Evolutionary conservation across 2,113 vertebrate genomes (phyloP), one percentile per base, ranked within the genome.

Genomic region (Aplodontia rufa): DNA sequence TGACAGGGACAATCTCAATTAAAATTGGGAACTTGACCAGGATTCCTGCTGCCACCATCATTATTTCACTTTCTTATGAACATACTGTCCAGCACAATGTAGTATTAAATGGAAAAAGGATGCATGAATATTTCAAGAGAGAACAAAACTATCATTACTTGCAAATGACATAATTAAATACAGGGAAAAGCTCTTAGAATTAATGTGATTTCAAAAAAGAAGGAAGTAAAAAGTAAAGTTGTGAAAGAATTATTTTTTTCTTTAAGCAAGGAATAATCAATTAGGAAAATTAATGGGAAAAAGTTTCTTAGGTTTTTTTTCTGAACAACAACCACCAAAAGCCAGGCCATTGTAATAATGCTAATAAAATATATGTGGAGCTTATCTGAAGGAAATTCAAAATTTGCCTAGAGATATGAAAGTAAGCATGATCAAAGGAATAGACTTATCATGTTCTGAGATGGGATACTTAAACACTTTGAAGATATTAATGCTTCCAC

Each of bases 61-160:
- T 17, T 76, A n/a, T 40, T 42, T 42, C 2, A 9, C 30, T n/a
- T 51, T 32, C 40, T 53, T 20, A 53, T 9, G 66, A 72, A 62
- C 49, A 49, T 8, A 5, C 83, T 40, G 82, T 47, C 72, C 62
- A 42, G 47, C 16, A 49, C 37, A n/a, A 42, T 1, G 35, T 22
- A 47, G 58, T 37, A 45, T 49, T 28, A 93, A 82, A 76, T 86
- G 66, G 55, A 55, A 81, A 91, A 42, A 84, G 7, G n/a, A 26
- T 47, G 9, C 22, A 26, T 69, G 40, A 37, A 62, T 90, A 79
- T 72, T 87, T 92, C 37, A 76, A 47, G 58, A 84, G 16, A 83
- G 92, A 81, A 89, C 22, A 69, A 75, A 90, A 87, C 78, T 10
- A 75, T 45, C 47, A 69, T 74, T 81, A 91, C 79, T 86, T 95